Percentiles rank a stretch among this genome's conserved stretches.
These are phyloP conservation scores for Calidris pugnax DNA, from an alignment of 2,113 vertebrate genomes.

Conservation along the genomic window DNA sequence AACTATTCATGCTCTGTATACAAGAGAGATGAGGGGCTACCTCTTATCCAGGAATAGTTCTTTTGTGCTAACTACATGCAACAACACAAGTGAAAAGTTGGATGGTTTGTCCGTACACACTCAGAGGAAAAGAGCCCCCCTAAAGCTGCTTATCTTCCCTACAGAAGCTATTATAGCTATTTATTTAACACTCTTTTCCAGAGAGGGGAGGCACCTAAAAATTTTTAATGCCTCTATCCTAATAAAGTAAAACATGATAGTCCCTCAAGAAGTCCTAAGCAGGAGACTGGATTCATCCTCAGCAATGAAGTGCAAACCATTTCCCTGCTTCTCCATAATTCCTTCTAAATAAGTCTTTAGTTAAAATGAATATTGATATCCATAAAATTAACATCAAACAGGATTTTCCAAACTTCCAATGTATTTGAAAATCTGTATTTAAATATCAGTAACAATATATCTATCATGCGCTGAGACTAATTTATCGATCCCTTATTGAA, in stretches of 20 bases:
- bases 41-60: neutral
- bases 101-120: neutral
- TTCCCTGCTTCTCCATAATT: neutral
- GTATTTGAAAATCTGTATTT: neutral
- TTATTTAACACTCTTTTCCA: neutral
- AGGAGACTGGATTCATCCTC: neutral
- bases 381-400: neutral
- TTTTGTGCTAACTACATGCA: neutral
- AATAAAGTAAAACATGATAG: neutral
- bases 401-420: neutral
- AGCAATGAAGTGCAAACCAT: neutral
- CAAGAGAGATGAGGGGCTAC: neutral
- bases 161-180: neutral
- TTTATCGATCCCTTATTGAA: neutral
- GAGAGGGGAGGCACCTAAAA: neutral
- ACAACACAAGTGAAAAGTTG: neutral
- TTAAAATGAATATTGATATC: neutral
- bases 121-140: neutral
- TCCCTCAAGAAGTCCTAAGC: neutral
- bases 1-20: neutral
- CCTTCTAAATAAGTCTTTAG: accelerated
- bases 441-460: neutral
- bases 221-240: neutral
- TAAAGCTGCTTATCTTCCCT: neutral
- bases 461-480: neutral